These are phyloP conservation scores for Talpa occidentalis DNA, from an alignment of 2,113 vertebrate species.

Conservation along the genomic window DNA sequence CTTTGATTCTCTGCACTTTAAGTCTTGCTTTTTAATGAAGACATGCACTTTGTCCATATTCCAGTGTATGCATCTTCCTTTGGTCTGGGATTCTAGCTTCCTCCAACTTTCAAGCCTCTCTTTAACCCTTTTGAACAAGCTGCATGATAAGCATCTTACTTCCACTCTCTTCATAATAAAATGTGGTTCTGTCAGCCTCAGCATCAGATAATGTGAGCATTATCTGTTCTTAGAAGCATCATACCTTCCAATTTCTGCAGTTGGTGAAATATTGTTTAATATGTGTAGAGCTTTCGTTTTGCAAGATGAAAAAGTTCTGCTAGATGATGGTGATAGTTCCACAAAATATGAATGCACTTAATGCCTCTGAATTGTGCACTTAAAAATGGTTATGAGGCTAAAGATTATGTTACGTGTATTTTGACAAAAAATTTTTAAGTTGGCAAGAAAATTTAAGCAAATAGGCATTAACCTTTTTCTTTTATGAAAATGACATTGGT, in stretches of 20 bases:
- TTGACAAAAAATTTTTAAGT: neutral
- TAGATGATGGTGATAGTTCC: neutral
- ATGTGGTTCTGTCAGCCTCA: neutral
- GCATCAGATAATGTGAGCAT: neutral
- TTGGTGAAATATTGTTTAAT: conserved; percentile 32
- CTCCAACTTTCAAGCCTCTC: neutral
- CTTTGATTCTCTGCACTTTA: conserved; percentile 38
- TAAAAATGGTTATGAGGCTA: conserved; percentile 9
- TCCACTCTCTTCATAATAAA: neutral
- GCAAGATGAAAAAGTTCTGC: conserved; percentile 5
- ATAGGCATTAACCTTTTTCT: conserved; percentile 18
- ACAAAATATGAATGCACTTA: neutral
- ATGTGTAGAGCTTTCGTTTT: neutral
- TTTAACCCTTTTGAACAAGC: conserved; percentile 28
- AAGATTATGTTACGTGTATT: neutral
- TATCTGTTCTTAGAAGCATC: neutral
- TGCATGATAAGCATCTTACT: neutral
- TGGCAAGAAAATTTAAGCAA: conserved; percentile 26
- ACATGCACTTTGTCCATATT: neutral
- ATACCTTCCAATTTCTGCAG: neutral
- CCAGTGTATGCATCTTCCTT: neutral
- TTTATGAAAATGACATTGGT: conserved; percentile 12
- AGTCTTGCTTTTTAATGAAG: conserved; percentile 42
- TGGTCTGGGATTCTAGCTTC: neutral
- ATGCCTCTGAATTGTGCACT: neutral